Evolutionary conservation across 1,140 invertebrate genomes (phyloP).

Genomic region (Leptinotarsa undecemlineata): DNA sequence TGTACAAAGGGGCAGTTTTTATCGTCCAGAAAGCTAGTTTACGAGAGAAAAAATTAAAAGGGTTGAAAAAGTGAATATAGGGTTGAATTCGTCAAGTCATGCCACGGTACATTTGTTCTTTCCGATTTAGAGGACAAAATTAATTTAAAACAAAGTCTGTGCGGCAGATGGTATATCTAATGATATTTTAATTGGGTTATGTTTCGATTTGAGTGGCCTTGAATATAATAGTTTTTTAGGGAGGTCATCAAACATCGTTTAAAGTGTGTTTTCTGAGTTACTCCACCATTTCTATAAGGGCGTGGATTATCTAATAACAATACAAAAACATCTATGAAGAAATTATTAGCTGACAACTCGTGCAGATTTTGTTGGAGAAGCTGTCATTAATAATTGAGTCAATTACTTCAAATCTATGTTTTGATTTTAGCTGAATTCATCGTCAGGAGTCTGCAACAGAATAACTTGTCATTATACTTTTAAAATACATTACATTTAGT

Average conservation of each 20-base stretch:
- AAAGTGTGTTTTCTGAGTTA: too few species aligned
- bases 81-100: constrained; percentile 13
- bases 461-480: too few species aligned
- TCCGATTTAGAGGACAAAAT: constrained; percentile 8
- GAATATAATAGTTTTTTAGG: not conserved
- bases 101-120: constrained; percentile 3
- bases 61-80: not conserved
- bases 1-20: not conserved
- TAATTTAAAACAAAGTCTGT: constrained; percentile 10
- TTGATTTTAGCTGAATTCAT: too few species aligned
- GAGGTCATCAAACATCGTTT: not conserved
- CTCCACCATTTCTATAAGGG: too few species aligned
- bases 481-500: too few species aligned
- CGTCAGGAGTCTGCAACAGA: too few species aligned
- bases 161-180: constrained; percentile 2
- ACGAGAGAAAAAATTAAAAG: not conserved
- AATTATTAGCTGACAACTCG: too few species aligned
- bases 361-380: too few species aligned
- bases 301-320: too few species aligned
- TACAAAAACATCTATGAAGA: too few species aligned
- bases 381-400: too few species aligned
- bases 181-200: constrained; percentile 13
- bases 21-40: not conserved
- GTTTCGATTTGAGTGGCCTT: not conserved
- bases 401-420: too few species aligned